Evolutionary conservation across 64 coral and sea anemone species (phyloP), one percentile per base, ranked within the genome.

Genomic region (Astreopora myriophthalma): DNA sequence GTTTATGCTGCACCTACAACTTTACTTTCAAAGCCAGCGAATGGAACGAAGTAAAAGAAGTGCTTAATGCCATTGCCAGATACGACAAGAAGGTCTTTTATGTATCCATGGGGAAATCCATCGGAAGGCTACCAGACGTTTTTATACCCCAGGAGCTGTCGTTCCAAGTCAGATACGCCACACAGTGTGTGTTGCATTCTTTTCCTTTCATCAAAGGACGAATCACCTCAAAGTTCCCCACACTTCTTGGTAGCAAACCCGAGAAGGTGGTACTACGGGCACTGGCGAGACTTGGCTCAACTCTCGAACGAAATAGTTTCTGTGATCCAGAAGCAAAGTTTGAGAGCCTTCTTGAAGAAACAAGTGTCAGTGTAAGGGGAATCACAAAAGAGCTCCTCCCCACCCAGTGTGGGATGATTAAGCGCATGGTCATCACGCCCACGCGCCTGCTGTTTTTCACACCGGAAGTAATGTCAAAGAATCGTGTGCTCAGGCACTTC

Each of bases 391-490:
- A 88, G 17, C 79, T 91, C 1, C 48, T 94, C 19, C 97, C 97
- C 32, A 35, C 74, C 26, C 91, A 99, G 12, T 99, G 94, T 60
- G 94, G 87, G 1, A 88, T 95, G 20, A 90, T 98, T n/a, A 95
- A 95, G 72, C 93, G 96, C 0, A 87, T 99, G 60, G 90, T 99
- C 4, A 87, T 99, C 57, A 96, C 97, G 60, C 97, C 97, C 4
- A 99, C 94, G 7, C 80, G 96, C 1, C 85, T 93, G 3, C 39
- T 98, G 3, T 95, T 90, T 58, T 90, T 88, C 42, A 74, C 96
- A 20, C 75, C 89, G 33, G 96, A 98, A 88, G 79, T 98, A 22
- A 98, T 95, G 90, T 88, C 87, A 48, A 98, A 98, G 80, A 98
- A 98, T 65, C 94, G 96, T 2, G 93, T 98, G 1, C 87, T 98